Evolutionary conservation across 2,113 vertebrate genomes (phyloP).

Genomic region (Cyprinodon variegatus): DNA sequence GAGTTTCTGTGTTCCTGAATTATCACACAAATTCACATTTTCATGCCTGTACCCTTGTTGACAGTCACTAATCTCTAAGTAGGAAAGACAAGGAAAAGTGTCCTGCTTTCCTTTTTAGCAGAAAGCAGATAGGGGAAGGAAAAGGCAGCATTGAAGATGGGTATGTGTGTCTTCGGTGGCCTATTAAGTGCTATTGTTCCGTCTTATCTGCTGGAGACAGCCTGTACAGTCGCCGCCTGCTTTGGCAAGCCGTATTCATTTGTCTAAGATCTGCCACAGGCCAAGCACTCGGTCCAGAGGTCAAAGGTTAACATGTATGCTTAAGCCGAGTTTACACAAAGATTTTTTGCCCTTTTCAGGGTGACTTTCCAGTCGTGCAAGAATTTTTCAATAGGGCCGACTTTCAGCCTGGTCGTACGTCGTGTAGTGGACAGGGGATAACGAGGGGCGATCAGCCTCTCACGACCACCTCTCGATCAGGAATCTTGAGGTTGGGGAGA

Average conservation of each 20-base stretch:
- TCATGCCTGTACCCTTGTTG: constrained; percentile 66
- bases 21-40: constrained; percentile 84
- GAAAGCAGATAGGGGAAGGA: constrained; percentile 79
- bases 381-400: too few species aligned
- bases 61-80: constrained; percentile 75
- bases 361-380: too few species aligned
- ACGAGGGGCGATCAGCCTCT: too few species aligned
- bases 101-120: constrained; percentile 80
- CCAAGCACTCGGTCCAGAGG: constrained; percentile 40
- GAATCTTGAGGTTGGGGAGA: too few species aligned
- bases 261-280: constrained; percentile 55
- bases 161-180: constrained; percentile 71
- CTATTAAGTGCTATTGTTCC: constrained; percentile 86
- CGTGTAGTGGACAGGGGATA: too few species aligned
- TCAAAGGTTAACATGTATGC: constrained; percentile 62
- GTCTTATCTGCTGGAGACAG: constrained; percentile 84
- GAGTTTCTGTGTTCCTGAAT: constrained; percentile 75
- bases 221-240: constrained; percentile 61
- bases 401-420: too few species aligned
- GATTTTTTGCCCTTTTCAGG: too few species aligned
- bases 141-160: constrained; percentile 70
- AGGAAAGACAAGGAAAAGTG: constrained; percentile 71
- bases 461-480: too few species aligned
- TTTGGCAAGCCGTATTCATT: constrained; percentile 68
- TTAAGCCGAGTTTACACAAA: not conserved